phyloP scores from a whole-genome alignment of 2,888 invertebrate species.

The Tromatobia lineatoria region DNA sequence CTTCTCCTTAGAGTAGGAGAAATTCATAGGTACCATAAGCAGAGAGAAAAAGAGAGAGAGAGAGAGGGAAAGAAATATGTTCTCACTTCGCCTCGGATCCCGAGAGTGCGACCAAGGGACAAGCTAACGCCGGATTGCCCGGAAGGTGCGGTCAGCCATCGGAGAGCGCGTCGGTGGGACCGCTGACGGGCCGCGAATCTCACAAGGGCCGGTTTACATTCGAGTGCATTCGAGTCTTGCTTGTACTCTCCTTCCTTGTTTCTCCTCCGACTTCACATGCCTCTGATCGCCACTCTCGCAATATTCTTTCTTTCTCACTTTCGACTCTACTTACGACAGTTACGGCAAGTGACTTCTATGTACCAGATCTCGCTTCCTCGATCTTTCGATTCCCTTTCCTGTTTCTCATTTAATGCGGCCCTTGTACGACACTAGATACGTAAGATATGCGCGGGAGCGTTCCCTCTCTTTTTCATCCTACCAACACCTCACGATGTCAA shows the following conservation, averaged over 20 bases:
- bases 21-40: not conserved
- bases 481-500: slow-evolving; percentile 63
- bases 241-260: slow-evolving; percentile 58
- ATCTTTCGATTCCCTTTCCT: slow-evolving; percentile 77
- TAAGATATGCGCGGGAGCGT: slow-evolving; percentile 64
- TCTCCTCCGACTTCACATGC: slow-evolving; percentile 24
- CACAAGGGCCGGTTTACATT: slow-evolving; percentile 85
- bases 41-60: not conserved
- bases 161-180: slow-evolving; percentile 83
- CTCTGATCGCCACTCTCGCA: not conserved
- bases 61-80: not conserved
- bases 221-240: slow-evolving; percentile 75
- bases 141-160: slow-evolving; percentile 85
- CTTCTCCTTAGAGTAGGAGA: not conserved
- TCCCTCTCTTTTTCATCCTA: slow-evolving; percentile 22
- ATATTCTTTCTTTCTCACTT: slow-evolving; percentile 44
- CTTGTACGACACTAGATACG: slow-evolving; percentile 62
- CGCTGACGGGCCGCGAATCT: slow-evolving; percentile 83
- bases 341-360: slow-evolving; percentile 34
- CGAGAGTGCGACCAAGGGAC: slow-evolving; percentile 38
- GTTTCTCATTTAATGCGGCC: slow-evolving; percentile 62
- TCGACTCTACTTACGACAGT: slow-evolving; percentile 50
- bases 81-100: slow-evolving; percentile 24
- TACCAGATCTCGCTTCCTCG: slow-evolving; percentile 44
- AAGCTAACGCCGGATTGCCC: slow-evolving; percentile 76